These are phyloP conservation scores for Metridium senile DNA, from an alignment of 92 coral and sea anemone species.

Conservation along the genomic window DNA sequence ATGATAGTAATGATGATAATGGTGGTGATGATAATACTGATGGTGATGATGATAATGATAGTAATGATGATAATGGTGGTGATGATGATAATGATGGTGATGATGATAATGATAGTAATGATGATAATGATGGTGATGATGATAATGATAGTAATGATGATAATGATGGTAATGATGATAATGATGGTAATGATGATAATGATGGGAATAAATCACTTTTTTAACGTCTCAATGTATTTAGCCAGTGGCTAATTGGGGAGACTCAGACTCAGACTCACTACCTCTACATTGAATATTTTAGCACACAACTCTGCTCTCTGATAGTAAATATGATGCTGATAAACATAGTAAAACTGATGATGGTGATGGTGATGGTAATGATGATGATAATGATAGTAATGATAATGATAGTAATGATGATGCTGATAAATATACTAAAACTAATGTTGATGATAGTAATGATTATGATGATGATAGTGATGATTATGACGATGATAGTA, in stretches of 20 bases:
- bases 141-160: slow-evolving; percentile 16
- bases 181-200: not conserved
- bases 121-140: not conserved
- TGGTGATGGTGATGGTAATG: slow-evolving; percentile 1
- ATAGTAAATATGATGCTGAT: not conserved
- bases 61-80: no score
- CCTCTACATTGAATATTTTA: no score
- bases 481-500: not conserved
- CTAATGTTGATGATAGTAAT: not conserved
- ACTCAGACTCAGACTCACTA: no score
- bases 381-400: slow-evolving; percentile 12
- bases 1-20: no score
- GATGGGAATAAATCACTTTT: no score
- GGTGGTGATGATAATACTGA: no score
- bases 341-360: not conserved
- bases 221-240: no score
- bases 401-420: not conserved
- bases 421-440: not conserved
- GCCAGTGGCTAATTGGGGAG: no score
- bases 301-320: no score
- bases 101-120: slow-evolving; percentile 1
- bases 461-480: not conserved
- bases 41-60: no score
- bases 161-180: not conserved
- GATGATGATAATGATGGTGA: not conserved